These are phyloP conservation scores for Tachuris rubrigastra DNA, from an alignment of 2,113 vertebrate genomes.

Conservation along the genomic window DNA sequence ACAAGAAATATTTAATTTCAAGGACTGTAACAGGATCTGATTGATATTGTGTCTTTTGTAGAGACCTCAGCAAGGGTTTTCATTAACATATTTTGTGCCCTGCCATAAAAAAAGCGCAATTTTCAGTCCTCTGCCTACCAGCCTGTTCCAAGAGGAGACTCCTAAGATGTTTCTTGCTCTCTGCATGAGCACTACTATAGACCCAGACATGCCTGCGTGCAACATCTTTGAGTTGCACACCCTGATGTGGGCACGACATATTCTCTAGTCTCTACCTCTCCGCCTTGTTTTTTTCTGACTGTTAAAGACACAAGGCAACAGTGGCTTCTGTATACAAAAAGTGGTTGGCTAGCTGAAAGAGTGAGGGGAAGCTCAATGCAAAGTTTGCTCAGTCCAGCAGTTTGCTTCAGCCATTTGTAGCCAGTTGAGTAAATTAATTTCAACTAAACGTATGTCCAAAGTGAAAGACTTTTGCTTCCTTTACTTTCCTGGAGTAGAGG, in stretches of 20 bases:
- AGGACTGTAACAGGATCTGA: neutral
- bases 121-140: neutral
- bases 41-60: neutral
- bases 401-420: neutral
- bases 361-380: neutral
- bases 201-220: neutral
- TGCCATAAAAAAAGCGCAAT: neutral
- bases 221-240: neutral
- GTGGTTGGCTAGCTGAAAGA: neutral
- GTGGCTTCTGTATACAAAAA: neutral
- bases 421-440: neutral
- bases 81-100: neutral
- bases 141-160: neutral
- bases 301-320: rapidly evolving
- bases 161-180: neutral
- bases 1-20: neutral
- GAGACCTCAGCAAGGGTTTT: neutral
- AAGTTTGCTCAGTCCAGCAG: neutral
- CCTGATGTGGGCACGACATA: too few relatives aligned
- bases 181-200: neutral
- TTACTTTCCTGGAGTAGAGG: neutral
- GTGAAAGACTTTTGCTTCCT: neutral
- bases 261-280: neutral
- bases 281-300: neutral
- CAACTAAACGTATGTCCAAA: neutral